Percentiles rank a stretch among this genome's conserved stretches.
phyloP scores from a whole-genome alignment of 2,888 invertebrate species.

The Drosophila emarginata region DNA sequence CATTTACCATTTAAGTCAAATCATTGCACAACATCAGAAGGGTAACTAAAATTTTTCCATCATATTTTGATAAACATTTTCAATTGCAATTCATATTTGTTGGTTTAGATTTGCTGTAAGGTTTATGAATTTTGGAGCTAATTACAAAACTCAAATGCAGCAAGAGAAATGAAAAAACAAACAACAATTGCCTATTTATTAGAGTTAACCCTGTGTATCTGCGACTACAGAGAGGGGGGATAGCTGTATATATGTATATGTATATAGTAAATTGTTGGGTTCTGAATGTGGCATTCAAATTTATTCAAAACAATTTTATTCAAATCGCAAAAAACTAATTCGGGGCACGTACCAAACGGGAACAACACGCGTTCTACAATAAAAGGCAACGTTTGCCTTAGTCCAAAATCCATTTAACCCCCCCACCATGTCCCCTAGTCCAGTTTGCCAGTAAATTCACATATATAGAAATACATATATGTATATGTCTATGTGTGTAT shows the following conservation, averaged over 20 bases:
- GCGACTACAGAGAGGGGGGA: background rate
- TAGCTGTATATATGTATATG: slow-evolving; percentile 3
- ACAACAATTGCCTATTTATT: slow-evolving; percentile 32
- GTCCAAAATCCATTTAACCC: background rate
- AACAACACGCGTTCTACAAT: slow-evolving; percentile 39
- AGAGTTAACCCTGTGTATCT: background rate
- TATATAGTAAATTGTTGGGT: background rate
- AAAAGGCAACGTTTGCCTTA: slow-evolving; percentile 37
- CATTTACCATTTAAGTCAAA: background rate
- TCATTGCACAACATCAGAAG: background rate
- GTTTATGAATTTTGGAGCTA: slow-evolving; percentile 24
- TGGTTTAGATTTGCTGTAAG: background rate
- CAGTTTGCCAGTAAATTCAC: slow-evolving; percentile 31
- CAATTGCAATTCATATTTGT: background rate
- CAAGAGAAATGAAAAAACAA: slow-evolving; percentile 13
- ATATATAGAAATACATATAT: background rate
- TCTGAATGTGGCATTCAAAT: slow-evolving; percentile 68
- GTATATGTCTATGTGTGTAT: slow-evolving; percentile 24
- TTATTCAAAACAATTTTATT: slow-evolving; percentile 77
- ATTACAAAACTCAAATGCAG: slow-evolving; percentile 24
- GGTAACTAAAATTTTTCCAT: background rate
- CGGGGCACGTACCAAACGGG: slow-evolving; percentile 62
- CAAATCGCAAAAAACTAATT: slow-evolving; percentile 77
- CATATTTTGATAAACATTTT: background rate
- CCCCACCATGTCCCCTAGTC: background rate